Evolutionary conservation across 2,888 invertebrate species (phyloP).

Genomic region (Amaurobius ferox): DNA sequence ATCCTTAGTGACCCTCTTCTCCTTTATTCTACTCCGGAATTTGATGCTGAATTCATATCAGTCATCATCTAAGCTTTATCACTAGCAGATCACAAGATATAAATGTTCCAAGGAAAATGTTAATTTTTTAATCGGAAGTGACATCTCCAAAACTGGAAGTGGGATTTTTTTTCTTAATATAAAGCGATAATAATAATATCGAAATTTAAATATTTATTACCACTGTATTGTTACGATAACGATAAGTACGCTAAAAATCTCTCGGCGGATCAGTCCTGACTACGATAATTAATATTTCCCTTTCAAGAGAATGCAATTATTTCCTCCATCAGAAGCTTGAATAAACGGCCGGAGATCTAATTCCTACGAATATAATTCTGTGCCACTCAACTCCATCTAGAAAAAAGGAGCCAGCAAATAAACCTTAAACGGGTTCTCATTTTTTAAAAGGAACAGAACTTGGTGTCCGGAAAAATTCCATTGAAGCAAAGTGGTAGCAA

Average conservation of each 20-base stretch:
- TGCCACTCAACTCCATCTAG: background rate
- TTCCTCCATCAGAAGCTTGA: background rate
- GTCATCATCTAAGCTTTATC: no score
- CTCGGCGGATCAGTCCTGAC: background rate
- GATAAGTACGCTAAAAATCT: background rate
- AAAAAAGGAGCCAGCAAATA: slow-evolving; percentile 14
- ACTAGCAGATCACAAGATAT: no score
- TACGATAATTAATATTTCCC: background rate
- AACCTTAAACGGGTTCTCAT: slow-evolving; percentile 23
- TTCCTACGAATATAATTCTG: background rate
- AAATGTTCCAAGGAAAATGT: no score
- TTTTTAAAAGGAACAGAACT: slow-evolving; percentile 37
- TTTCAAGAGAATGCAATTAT: background rate
- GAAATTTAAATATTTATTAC: no score
- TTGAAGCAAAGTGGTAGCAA: slow-evolving; percentile 24
- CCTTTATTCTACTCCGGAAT: no score
- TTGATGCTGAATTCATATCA: no score
- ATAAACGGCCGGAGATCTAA: background rate
- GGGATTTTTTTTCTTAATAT: no score
- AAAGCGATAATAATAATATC: no score
- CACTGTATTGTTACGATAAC: no score
- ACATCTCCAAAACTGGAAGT: no score
- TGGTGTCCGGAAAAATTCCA: slow-evolving; percentile 50
- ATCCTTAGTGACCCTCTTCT: no score
- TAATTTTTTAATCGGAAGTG: no score